Conservation (phyloP, 2,113 vertebrate species). For the Tupaia chinensis region DNA sequence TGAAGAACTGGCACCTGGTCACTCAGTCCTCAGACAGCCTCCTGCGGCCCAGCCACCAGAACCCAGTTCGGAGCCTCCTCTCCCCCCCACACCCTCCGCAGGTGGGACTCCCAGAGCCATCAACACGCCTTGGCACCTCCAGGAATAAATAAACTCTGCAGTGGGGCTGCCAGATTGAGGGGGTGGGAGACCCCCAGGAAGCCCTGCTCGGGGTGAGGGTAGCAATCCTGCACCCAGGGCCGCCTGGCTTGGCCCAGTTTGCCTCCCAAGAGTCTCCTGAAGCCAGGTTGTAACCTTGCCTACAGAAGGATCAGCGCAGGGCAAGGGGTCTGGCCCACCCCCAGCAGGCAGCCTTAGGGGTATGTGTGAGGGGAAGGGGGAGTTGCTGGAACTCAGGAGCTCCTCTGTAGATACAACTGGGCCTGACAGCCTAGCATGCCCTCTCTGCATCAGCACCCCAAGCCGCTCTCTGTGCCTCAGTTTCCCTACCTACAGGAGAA, state of each 20-base stretch:
- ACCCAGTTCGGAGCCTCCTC: background rate
- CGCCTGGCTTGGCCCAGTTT: background rate
- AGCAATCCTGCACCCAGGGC: background rate
- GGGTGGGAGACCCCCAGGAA: background rate
- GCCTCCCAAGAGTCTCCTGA: background rate
- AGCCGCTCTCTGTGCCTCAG: constrained; percentile 9
- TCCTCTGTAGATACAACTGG: background rate
- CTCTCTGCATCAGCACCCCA: background rate
- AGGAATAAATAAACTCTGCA: background rate
- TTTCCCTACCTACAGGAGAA: background rate
- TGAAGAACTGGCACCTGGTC: background rate
- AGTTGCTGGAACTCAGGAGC: background rate
- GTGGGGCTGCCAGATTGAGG: background rate
- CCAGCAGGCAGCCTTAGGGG: background rate
- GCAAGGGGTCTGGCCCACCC: background rate
- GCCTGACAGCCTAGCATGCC: background rate
- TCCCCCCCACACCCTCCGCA: no score
- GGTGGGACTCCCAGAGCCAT: background rate
- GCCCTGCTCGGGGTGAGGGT: background rate
- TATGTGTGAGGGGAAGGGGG: background rate
- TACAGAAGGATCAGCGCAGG: background rate
- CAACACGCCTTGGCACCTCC: background rate
- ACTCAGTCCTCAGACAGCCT: background rate
- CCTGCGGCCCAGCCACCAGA: background rate
- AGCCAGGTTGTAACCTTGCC: background rate